These are phyloP conservation scores for Drosophila colorata DNA, from an alignment of 2,888 invertebrate species.

Conservation along the genomic window DNA sequence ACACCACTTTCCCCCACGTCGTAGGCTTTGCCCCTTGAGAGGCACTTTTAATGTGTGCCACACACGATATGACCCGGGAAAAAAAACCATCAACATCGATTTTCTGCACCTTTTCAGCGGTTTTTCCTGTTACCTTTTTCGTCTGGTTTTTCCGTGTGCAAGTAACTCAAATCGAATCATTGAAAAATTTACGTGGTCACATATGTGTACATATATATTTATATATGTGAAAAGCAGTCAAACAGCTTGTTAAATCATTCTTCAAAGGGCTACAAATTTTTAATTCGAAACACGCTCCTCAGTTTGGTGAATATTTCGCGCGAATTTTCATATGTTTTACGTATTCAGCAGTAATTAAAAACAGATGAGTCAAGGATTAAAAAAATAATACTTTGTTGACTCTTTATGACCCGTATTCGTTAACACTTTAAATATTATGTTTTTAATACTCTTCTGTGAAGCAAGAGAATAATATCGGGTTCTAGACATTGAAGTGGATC, in stretches of 20 bases:
- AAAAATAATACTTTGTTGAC: constrained; percentile 3
- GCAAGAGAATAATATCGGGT: not conserved
- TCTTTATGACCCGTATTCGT: not conserved
- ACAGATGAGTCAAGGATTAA: constrained; percentile 34
- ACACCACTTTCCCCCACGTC: not conserved
- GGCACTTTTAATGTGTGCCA: constrained; percentile 44
- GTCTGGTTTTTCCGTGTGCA: constrained; percentile 38
- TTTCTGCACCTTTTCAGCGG: constrained; percentile 54
- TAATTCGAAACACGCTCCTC: constrained; percentile 27
- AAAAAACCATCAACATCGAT: constrained; percentile 62
- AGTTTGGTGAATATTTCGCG: constrained; percentile 24
- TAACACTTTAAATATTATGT: not conserved
- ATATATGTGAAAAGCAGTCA: constrained; percentile 30
- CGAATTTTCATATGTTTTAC: constrained; percentile 13
- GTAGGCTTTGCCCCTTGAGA: constrained; percentile 13
- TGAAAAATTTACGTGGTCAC: constrained; percentile 46
- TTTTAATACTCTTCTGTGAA: not conserved
- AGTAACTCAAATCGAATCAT: constrained; percentile 69
- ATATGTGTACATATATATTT: not conserved
- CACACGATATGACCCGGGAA: constrained; percentile 41
- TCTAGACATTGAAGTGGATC: too few species aligned
- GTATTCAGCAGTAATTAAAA: constrained; percentile 57
- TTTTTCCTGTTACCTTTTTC: constrained; percentile 34
- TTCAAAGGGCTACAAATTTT: constrained; percentile 35
- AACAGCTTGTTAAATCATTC: constrained; percentile 41